Conservation (phyloP, 2,113 vertebrate genomes). For the Grantiella picta region DNA sequence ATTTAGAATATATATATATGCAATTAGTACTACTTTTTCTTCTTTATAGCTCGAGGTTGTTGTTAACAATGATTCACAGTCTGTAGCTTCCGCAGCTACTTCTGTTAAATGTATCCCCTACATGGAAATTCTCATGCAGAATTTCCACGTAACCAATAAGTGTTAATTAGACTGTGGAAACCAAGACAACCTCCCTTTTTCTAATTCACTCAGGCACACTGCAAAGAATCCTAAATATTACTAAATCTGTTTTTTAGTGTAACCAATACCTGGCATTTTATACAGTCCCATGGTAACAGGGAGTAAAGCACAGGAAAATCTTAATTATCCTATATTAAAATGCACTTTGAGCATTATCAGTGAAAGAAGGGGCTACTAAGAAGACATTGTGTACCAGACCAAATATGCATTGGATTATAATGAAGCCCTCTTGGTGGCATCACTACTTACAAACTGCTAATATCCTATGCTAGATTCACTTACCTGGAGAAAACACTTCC, state of each 20-base stretch:
- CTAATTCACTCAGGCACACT: background rate
- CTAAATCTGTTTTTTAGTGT: background rate
- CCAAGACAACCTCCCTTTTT: background rate
- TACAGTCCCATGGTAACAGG: background rate
- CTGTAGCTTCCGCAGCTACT: background rate
- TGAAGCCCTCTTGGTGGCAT: background rate
- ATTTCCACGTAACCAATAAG: background rate
- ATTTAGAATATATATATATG: background rate
- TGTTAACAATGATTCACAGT: background rate
- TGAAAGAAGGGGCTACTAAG: background rate
- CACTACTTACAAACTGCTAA: background rate
- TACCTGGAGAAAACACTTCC: background rate
- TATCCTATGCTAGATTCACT: background rate
- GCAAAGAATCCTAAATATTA: background rate
- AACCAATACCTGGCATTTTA: background rate
- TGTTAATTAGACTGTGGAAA: background rate
- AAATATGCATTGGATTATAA: background rate
- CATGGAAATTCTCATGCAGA: background rate
- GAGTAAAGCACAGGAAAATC: background rate
- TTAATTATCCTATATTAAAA: background rate
- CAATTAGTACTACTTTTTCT: background rate
- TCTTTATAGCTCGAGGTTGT: background rate
- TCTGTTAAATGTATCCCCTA: background rate
- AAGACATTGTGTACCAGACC: background rate
- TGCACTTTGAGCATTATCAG: background rate